phyloP scores from a whole-genome alignment of 2,113 vertebrate genomes.

The Salvelinus namaycush region DNA sequence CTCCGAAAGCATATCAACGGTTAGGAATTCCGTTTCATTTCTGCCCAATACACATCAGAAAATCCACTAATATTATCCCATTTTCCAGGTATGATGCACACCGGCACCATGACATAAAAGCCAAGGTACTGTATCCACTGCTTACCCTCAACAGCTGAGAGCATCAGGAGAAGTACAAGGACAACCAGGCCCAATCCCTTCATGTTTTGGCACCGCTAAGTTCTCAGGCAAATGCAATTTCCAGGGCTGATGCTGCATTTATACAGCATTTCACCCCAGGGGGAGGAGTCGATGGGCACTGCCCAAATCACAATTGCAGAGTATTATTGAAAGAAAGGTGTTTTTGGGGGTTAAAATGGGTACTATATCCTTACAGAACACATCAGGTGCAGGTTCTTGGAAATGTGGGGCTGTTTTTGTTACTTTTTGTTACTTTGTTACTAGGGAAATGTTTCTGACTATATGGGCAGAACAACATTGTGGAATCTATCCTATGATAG shows the following conservation, averaged over 20 bases:
- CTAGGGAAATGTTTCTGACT: neutral
- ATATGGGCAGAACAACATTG: conserved; percentile 9
- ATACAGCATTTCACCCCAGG: conserved; percentile 63
- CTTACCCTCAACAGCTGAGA: conserved; percentile 70
- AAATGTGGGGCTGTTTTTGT: conserved; percentile 11
- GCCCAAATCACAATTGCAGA: conserved; percentile 60
- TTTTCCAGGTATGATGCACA: neutral
- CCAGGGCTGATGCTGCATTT: conserved; percentile 64
- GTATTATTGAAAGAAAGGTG: conserved; percentile 48
- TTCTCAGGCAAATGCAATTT: conserved; percentile 50
- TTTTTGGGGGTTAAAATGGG: conserved; percentile 36
- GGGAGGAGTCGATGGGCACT: conserved; percentile 64
- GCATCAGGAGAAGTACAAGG: conserved; percentile 68
- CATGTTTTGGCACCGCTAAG: conserved; percentile 61
- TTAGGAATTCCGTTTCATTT: neutral
- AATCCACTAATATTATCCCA: neutral
- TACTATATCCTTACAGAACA: conserved; percentile 29
- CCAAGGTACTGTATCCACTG: conserved; percentile 5
- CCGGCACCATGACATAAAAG: conserved; percentile 32
- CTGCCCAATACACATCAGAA: conserved; percentile 12
- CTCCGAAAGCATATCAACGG: neutral
- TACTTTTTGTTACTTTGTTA: conserved; percentile 4
- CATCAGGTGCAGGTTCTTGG: conserved; percentile 27
- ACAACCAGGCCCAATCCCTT: conserved; percentile 67
- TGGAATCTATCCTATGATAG: neutral